These are phyloP conservation scores for Lichenostomus cassidix DNA, from an alignment of 2,113 vertebrate species.

Conservation along the genomic window DNA sequence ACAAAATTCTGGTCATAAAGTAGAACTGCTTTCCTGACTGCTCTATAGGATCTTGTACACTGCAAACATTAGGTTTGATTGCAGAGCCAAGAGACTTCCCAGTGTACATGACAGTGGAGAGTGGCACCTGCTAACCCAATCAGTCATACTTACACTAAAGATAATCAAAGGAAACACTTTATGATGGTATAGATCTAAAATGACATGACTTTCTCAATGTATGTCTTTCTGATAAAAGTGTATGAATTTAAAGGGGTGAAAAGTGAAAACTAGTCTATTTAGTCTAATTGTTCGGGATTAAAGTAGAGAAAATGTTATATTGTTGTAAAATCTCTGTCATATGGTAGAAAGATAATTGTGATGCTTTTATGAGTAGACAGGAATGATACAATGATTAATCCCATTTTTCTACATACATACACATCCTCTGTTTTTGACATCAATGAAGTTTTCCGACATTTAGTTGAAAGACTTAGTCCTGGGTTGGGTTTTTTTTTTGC, in stretches of 20 bases:
- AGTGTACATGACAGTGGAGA: background rate
- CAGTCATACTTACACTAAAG: background rate
- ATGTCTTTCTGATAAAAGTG: background rate
- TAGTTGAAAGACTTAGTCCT: background rate
- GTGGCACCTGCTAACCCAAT: background rate
- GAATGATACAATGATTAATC: background rate
- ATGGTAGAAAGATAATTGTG: background rate
- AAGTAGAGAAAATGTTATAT: background rate
- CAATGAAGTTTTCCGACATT: background rate
- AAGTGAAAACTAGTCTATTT: background rate
- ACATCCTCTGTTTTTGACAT: background rate
- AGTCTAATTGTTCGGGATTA: background rate
- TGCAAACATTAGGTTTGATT: background rate
- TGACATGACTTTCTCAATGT: background rate
- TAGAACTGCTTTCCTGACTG: background rate
- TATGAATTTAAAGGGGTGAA: background rate
- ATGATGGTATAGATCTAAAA: background rate
- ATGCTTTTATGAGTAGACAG: background rate
- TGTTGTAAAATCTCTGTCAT: background rate
- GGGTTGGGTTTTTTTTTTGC: accelerated
- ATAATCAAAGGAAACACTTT: background rate
- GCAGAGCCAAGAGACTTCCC: background rate
- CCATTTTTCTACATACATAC: background rate
- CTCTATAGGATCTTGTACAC: background rate
- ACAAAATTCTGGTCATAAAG: background rate